These are phyloP conservation scores for Forbesichthys agassizii DNA, from an alignment of 2,113 vertebrate species.

Conservation along the genomic window DNA sequence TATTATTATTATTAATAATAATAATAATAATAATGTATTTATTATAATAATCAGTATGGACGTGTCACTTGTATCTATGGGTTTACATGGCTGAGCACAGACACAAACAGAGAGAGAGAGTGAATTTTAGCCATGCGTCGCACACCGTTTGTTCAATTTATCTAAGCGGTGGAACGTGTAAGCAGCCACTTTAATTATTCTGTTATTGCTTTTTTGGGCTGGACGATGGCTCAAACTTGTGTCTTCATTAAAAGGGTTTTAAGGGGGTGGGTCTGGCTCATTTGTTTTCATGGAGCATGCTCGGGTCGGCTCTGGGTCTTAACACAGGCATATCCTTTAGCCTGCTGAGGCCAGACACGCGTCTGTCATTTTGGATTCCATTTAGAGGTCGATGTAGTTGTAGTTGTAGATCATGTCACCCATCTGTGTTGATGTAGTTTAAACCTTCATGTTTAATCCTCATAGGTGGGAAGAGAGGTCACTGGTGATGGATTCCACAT, in stretches of 20 bases:
- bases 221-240: conserved; percentile 44
- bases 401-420: too few relatives aligned
- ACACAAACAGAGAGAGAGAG: conserved; percentile 35
- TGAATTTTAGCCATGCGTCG: conserved; percentile 6
- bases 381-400: background rate
- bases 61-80: conserved; percentile 22
- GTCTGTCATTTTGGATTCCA: background rate
- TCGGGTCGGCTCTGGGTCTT: too few relatives aligned
- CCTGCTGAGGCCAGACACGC: too few relatives aligned
- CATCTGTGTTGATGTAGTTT: too few relatives aligned
- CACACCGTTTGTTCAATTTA: conserved; percentile 41
- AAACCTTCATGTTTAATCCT: too few relatives aligned
- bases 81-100: conserved; percentile 27
- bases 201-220: conserved; percentile 48
- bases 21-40: too few relatives aligned
- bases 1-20: too few relatives aligned
- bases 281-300: too few relatives aligned
- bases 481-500: background rate
- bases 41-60: conserved; percentile 5
- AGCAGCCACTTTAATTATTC: conserved; percentile 61
- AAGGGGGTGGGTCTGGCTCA: background rate
- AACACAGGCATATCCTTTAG: too few relatives aligned
- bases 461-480: too few relatives aligned
- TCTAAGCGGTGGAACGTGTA: conserved; percentile 40
- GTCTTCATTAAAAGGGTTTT: conserved; percentile 52